Evolutionary conservation across 1,140 invertebrate genomes (phyloP).

Genomic region (Pogonognathellus flavescens): DNA sequence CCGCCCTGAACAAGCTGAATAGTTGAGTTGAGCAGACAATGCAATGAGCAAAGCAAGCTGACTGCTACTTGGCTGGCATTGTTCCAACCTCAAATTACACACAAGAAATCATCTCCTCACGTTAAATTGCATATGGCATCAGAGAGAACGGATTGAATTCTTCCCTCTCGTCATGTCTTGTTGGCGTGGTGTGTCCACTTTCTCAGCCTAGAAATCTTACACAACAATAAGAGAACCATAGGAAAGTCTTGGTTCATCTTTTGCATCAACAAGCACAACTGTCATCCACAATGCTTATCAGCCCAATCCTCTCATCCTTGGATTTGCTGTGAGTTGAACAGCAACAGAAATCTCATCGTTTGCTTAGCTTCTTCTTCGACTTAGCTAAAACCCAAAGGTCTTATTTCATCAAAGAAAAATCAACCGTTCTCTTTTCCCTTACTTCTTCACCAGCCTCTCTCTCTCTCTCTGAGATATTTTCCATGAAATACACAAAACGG

Average conservation of each 20-base stretch:
- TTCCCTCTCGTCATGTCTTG: neutral
- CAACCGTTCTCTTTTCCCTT: no score
- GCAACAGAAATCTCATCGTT: no score
- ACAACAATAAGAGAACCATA: neutral
- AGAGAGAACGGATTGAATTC: neutral
- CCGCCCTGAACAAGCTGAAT: no score
- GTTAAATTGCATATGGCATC: constrained; percentile 23
- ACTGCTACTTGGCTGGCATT: neutral
- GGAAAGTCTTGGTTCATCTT: neutral
- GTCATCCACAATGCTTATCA: constrained; percentile 2
- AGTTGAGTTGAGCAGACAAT: no score
- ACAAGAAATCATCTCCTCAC: neutral
- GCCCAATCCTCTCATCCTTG: no score
- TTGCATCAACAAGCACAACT: constrained; percentile 21
- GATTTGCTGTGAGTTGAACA: no score
- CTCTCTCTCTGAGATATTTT: no score
- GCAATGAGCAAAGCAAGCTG: no score
- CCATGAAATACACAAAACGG: neutral
- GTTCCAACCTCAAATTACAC: constrained; percentile 21
- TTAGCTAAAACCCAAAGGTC: no score
- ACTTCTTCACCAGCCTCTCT: no score
- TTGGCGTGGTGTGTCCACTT: neutral
- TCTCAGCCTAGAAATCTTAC: neutral
- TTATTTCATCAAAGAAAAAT: no score
- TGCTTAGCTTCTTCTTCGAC: no score